Evolutionary conservation across 2,797 vertebrate genomes (phyloP).

Genomic region (Alfaro cultratus): DNA sequence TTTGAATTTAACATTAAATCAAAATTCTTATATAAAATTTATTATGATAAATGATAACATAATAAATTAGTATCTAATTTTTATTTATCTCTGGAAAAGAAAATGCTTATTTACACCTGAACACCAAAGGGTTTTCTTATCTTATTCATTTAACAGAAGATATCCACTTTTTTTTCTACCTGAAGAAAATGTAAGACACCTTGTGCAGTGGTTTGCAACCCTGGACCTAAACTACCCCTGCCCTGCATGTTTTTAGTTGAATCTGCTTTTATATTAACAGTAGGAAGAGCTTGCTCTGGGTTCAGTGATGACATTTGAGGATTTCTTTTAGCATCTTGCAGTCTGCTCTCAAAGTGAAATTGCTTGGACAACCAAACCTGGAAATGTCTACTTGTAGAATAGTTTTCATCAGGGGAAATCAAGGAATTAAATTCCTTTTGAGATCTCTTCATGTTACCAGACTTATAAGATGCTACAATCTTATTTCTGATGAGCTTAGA

Average conservation of each 20-base stretch:
- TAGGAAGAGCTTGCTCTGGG: neutral
- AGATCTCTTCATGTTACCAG: neutral
- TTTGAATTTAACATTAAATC: too few relatives aligned
- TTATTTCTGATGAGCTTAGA: neutral
- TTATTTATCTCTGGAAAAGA: neutral
- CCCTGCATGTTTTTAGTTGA: neutral
- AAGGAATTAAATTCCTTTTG: neutral
- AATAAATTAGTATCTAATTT: neutral
- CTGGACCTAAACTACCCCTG: too few relatives aligned
- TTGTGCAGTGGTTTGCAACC: too few relatives aligned
- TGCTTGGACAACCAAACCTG: neutral
- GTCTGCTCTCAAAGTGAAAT: neutral
- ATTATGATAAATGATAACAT: too few relatives aligned
- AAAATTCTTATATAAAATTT: too few relatives aligned
- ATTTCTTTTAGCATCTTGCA: too few relatives aligned
- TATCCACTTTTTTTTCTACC: neutral
- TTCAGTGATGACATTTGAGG: too few relatives aligned
- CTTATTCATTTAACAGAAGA: neutral
- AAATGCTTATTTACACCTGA: neutral
- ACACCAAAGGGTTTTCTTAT: neutral
- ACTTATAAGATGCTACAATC: neutral
- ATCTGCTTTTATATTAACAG: neutral
- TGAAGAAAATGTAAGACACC: neutral
- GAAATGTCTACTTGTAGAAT: neutral
- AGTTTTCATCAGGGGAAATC: neutral